A percentile compares a stretch with the other conserved stretches of the same genome.
phyloP scores from a whole-genome alignment of 1,140 invertebrate species.

The Contarinia nasturtii region DNA sequence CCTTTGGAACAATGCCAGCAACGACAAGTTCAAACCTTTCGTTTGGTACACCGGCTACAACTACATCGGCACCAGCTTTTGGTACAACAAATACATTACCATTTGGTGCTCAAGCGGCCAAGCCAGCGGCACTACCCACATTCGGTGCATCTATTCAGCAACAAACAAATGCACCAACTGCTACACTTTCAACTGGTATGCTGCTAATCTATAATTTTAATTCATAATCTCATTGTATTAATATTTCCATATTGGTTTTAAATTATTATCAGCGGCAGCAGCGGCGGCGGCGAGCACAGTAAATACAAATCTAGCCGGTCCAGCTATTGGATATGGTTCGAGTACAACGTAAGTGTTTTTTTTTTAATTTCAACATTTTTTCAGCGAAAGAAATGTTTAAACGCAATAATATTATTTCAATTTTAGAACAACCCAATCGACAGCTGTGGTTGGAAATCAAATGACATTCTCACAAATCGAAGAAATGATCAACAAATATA shows the following conservation, averaged over 20 bases:
- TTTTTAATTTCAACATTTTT: not conserved
- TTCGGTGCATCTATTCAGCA: not conserved
- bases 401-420: not conserved
- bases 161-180: not conserved
- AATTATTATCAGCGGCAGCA: not conserved
- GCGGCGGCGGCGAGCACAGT: not conserved
- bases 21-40: not conserved
- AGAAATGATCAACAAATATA: slow-evolving; percentile 92
- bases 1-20: no score
- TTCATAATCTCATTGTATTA: no score
- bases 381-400: not conserved
- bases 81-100: not conserved
- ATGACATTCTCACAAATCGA: slow-evolving; percentile 65
- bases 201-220: no score
- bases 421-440: not conserved
- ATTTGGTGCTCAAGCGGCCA: not conserved
- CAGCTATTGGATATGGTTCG: no score
- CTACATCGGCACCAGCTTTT: no score
- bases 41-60: not conserved
- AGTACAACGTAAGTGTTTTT: not conserved
- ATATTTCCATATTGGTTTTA: not conserved
- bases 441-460: not conserved
- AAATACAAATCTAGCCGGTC: not conserved
- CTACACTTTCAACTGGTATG: not conserved
- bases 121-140: slow-evolving; percentile 1